Conservation (phyloP, 2,888 invertebrate genomes). For the Aphidoletes aphidimyza region DNA sequence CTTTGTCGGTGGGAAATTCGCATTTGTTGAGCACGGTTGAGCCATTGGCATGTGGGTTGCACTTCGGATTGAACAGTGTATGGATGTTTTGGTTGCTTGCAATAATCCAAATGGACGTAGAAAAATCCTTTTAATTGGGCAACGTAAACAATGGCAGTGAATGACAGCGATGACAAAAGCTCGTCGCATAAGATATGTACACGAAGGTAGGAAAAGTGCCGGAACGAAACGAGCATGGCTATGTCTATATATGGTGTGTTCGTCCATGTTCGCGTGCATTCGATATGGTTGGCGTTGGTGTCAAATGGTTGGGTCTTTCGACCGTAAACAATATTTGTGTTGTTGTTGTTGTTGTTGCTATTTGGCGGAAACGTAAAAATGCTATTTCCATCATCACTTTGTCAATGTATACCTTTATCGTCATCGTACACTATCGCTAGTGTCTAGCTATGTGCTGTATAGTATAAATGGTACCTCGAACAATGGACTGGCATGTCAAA, state of each 20-base stretch:
- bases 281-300: not conserved
- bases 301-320: not conserved
- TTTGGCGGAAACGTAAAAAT: not conserved
- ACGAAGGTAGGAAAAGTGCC: not conserved
- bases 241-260: not conserved
- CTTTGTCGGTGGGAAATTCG: not conserved
- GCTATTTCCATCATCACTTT: slow-evolving; percentile 20
- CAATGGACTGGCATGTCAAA: slow-evolving; percentile 4
- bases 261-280: not conserved
- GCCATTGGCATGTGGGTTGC: too few relatives aligned
- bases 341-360: too few relatives aligned
- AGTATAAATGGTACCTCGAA: not conserved
- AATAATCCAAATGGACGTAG: not conserved
- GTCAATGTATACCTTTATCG: not conserved
- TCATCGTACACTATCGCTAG: too few relatives aligned
- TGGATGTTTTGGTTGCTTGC: not conserved
- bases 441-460: too few relatives aligned
- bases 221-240: not conserved
- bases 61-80: too few relatives aligned
- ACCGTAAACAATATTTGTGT: too few relatives aligned
- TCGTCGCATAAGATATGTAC: not conserved
- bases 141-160: slow-evolving; percentile 28
- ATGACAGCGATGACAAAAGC: not conserved
- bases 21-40: not conserved
- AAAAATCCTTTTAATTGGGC: slow-evolving; percentile 11